Base-by-base conservation (phyloP, 2,797 vertebrate species). In the Carcharodon carcharias region DNA sequence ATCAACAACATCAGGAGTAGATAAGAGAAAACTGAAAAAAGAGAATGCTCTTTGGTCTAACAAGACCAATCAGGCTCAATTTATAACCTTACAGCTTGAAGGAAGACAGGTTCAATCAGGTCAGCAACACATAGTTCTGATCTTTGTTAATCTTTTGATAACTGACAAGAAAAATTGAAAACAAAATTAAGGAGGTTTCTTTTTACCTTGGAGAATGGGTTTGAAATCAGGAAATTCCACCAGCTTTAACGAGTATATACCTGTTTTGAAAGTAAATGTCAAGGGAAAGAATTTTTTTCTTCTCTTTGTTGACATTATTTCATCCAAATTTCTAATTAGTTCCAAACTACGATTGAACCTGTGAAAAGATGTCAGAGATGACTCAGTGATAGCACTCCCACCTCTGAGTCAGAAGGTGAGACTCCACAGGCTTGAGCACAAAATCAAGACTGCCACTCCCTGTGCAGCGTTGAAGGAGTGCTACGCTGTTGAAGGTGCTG, bases 121-220 rank as follows among this genome's bases (percentile, higher is more conserved):
- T 85, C 40, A 85, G 45, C 82, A 85, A 2, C 45, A 50, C 45
- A 23, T 85, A 85, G 82, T 40, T 50, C 82, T 85, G 82, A 45
- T 85, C 80, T 85, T 50, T 85, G 82, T 85, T 50, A 85, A 85
- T 85, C 82, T 85, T 85, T 85, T 85, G 21, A 85, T 50, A 85
- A 85, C 82, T 50, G 45, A 50, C 82, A 85, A 85, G 82, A 85
- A 50, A 85, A 85, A 85, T 50, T 85, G 82, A 85, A 85, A 85
- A 85, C n/a, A 85, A 85, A 85, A 50, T 85, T 45, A 50, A 85
- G 40, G 16, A 23, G 45, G 82, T 50, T 85, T 85, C 82, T 85
- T 85, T 50, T 45, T 85, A 6, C n/a, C 82, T 23, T 23, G 40
- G 40, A 85, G 82, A 85, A 85, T 85, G 82, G 82, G 45, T 85